Evolutionary conservation across 1,140 invertebrate genomes (phyloP), one percentile per base, ranked within the genome.

Genomic region (Drosophila gunungcola): DNA sequence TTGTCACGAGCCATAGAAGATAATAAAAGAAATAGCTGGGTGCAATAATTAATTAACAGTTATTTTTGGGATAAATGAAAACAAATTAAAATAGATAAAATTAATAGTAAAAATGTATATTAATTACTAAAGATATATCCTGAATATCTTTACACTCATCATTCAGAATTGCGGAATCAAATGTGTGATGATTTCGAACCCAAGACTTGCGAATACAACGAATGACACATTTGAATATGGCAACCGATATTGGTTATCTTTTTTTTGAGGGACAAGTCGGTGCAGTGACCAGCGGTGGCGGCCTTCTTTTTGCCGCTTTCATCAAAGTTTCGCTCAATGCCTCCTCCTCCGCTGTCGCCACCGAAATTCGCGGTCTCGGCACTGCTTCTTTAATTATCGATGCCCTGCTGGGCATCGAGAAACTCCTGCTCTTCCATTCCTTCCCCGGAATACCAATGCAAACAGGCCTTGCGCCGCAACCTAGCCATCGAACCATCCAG

Each of bases 381-480:
- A 32, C 89, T 91, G 42, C 58, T 49, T 0, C 75, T 76, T 43
- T 91, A 91, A 21, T 91, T 80, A 39, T 91, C 84, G n/a, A 91
- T 91, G 89, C n/a, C 89, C 52, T 82, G 58, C 77, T 95, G 94
- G 0, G 96, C 96, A 70, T 97, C 96, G 16, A 95, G 94, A 85
- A 97, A 97, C 85, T 97, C 96, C 93, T 95, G 94, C 80, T 96
- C 95, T 72, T 96, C 96, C 96, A 97, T 96, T 39, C 96, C 96
- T 90, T 97, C 96, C n/a, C 95, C 95, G 42, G 95, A 96, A 77
- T 95, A 95, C 94, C 93, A 95, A 78, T 95, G 92, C 94, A 98
- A 93, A 95, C 98, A 97, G 92, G 97, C 97, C 92, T 97, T 96
- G 60, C 97, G 94, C 73, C 96, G 94, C 94, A 97, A 96, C 97